Percentiles rank a stretch among this genome's conserved stretches.
phyloP scores from a whole-genome alignment of 2,797 vertebrate species.

The Acanthopagrus latus region DNA sequence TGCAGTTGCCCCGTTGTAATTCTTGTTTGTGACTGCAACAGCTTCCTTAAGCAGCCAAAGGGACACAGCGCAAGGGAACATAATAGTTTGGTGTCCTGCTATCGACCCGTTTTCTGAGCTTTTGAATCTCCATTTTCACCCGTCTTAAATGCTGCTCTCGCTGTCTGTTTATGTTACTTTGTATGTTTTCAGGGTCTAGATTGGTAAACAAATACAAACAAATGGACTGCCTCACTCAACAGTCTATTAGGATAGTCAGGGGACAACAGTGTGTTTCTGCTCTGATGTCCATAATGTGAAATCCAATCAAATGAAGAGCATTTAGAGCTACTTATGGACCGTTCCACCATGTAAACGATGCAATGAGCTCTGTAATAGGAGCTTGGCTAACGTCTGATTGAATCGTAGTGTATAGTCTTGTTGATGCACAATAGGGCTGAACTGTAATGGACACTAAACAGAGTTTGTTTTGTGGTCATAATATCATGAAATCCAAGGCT shows the following conservation, averaged over 20 bases:
- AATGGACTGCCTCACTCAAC: slow-evolving; percentile 83
- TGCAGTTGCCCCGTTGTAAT: not conserved
- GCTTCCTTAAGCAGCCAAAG: slow-evolving; percentile 29
- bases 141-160: slow-evolving; percentile 58
- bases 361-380: slow-evolving; percentile 85
- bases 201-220: slow-evolving; percentile 85
- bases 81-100: slow-evolving; percentile 27
- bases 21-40: slow-evolving; percentile 17
- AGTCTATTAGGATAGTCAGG: slow-evolving; percentile 84
- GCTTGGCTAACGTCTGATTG: slow-evolving; percentile 84
- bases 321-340: slow-evolving; percentile 87
- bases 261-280: slow-evolving; percentile 84
- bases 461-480: slow-evolving; percentile 79
- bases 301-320: slow-evolving; percentile 88
- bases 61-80: slow-evolving; percentile 28
- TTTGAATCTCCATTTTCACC: slow-evolving; percentile 76
- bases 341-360: slow-evolving; percentile 87
- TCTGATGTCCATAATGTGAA: slow-evolving; percentile 87
- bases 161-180: slow-evolving; percentile 71
- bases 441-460: slow-evolving; percentile 82
- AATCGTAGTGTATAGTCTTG: slow-evolving; percentile 83
- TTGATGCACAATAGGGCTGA: slow-evolving; percentile 79
- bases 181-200: slow-evolving; percentile 73
- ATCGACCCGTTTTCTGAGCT: slow-evolving; percentile 53
- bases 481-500: slow-evolving; percentile 79